A percentile compares a stretch with the other conserved stretches of the same genome.
phyloP scores from a whole-genome alignment of 1,140 invertebrate genomes.

The Drosophila ananassae region DNA sequence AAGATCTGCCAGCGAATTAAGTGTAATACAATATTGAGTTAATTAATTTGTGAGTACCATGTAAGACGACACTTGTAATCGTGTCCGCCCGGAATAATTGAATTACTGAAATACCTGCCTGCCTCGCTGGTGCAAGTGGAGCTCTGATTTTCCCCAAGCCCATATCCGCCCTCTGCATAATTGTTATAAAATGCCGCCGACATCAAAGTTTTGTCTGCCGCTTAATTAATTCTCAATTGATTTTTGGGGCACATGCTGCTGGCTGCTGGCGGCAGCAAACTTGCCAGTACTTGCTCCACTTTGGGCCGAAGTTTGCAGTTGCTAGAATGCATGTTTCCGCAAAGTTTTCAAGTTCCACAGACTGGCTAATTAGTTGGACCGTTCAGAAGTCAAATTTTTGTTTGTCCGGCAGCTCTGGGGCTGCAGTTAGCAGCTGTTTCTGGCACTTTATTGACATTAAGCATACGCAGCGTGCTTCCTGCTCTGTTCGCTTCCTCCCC shows the following conservation, averaged over 20 bases:
- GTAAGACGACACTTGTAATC: slow-evolving; percentile 37
- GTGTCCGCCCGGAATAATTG: slow-evolving; percentile 24
- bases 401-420: slow-evolving; percentile 31
- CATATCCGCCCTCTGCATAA: slow-evolving; percentile 27
- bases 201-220: slow-evolving; percentile 47
- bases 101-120: slow-evolving; percentile 16
- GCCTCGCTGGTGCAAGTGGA: background rate
- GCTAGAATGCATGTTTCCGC: slow-evolving; percentile 22
- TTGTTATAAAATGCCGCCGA: slow-evolving; percentile 45
- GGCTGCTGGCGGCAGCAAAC: slow-evolving; percentile 14
- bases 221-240: slow-evolving; percentile 70
- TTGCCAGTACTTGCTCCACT: slow-evolving; percentile 11
- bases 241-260: slow-evolving; percentile 54
- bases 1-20: slow-evolving; percentile 29
- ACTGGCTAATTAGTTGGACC: slow-evolving; percentile 47
- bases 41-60: slow-evolving; percentile 44
- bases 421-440: slow-evolving; percentile 10
- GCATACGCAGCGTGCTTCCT: slow-evolving; percentile 38
- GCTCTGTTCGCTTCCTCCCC: background rate
- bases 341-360: slow-evolving; percentile 36
- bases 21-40: slow-evolving; percentile 44
- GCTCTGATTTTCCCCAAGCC: background rate
- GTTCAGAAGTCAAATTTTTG: slow-evolving; percentile 34
- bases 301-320: slow-evolving; percentile 26
- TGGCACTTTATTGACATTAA: slow-evolving; percentile 55